Percentiles rank a stretch among this genome's conserved stretches.
phyloP scores from a whole-genome alignment of 1,140 invertebrate genomes.

The Drosophila burlai region DNA sequence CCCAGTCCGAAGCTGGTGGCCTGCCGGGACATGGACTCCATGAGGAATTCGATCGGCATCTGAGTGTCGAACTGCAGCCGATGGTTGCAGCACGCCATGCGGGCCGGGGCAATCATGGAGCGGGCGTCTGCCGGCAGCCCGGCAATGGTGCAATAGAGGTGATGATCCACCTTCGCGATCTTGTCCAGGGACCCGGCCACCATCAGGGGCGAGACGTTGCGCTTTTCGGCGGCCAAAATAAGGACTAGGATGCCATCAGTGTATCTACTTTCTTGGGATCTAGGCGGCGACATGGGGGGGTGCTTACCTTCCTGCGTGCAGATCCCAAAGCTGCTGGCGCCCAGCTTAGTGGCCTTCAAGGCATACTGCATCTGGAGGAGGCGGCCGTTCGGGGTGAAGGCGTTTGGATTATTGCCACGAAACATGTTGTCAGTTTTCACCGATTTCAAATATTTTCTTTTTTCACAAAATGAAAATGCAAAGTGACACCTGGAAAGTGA shows the following conservation, averaged over 20 bases:
- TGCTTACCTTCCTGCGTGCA: neutral
- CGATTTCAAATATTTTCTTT: too few relatives aligned
- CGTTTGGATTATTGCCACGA: neutral
- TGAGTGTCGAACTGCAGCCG: neutral
- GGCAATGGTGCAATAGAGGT: neutral
- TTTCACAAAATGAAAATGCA: neutral
- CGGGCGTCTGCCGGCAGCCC: neutral
- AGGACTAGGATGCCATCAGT: neutral
- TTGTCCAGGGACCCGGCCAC: neutral
- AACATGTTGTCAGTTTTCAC: neutral
- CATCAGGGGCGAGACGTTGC: neutral
- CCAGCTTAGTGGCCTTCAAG: neutral
- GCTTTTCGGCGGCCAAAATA: constrained; percentile 2
- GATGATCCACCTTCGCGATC: neutral
- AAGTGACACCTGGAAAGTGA: neutral
- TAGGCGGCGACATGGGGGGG: neutral
- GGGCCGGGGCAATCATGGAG: neutral
- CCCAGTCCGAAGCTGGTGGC: neutral
- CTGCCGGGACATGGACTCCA: neutral
- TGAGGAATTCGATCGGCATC: neutral
- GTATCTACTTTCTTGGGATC: neutral
- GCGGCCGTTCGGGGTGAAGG: neutral
- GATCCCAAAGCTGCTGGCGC: constrained; percentile 2
- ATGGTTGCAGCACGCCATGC: neutral
- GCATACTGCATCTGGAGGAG: neutral